Evolutionary conservation across 1,140 invertebrate genomes (phyloP).

Genomic region (Cydia fagiglandana): DNA sequence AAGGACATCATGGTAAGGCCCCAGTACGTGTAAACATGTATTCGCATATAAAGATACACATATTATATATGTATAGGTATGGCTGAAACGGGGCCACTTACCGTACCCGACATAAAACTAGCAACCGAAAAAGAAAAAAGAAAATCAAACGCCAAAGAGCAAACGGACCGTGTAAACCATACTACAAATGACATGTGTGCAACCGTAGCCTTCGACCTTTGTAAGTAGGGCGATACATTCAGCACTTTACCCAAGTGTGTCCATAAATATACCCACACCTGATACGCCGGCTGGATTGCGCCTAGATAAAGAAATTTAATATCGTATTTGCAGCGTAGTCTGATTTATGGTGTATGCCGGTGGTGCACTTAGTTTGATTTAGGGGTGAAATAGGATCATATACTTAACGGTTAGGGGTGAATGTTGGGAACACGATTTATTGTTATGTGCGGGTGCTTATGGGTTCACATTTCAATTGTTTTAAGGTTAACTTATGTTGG

Average conservation of each 20-base stretch:
- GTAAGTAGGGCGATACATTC: conserved; percentile 68
- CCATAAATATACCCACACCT: conserved; percentile 70
- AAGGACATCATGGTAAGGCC: too few species aligned
- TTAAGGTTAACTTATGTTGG: neutral
- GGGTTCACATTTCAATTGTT: conserved; percentile 10
- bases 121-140: conserved; percentile 17
- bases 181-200: conserved; percentile 36
- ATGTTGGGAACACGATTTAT: conserved; percentile 23
- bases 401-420: conserved; percentile 21
- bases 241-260: conserved; percentile 58
- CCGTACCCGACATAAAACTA: conserved; percentile 20
- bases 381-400: conserved; percentile 29
- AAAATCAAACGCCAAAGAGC: conserved; percentile 18
- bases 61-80: neutral
- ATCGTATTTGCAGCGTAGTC: conserved; percentile 48
- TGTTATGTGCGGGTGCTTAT: conserved; percentile 1
- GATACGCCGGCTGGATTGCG: conserved; percentile 59
- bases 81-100: neutral
- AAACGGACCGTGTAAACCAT: neutral
- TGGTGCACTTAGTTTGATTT: conserved; percentile 32
- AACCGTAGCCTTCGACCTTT: conserved; percentile 49
- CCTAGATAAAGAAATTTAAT: conserved; percentile 69
- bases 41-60: neutral
- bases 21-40: too few species aligned
- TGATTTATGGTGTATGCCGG: conserved; percentile 52